Evolutionary conservation across 2,113 vertebrate species (phyloP).

Genomic region (Apodemus sylvaticus): DNA sequence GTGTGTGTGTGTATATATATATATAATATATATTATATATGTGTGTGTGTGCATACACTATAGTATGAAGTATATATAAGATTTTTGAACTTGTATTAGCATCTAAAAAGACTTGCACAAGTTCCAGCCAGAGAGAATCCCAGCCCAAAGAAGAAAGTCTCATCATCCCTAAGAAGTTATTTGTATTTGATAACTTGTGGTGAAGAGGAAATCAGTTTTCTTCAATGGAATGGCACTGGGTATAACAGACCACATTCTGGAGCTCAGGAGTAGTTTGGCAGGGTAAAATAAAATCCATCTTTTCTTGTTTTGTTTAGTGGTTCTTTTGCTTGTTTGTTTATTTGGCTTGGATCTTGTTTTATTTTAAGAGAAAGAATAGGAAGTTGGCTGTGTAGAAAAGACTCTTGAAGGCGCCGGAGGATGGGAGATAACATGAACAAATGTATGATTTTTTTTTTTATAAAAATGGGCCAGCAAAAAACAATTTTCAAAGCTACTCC

Average conservation of each 20-base stretch:
- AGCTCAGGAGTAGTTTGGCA: neutral
- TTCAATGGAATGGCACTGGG: neutral
- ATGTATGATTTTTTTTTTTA: neutral
- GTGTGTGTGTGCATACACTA: neutral
- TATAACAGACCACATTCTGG: neutral
- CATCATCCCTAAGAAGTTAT: neutral
- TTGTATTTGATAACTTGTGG: neutral
- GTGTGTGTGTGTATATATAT: too few species aligned
- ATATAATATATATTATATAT: neutral
- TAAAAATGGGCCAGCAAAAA: neutral
- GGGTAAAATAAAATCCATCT: neutral
- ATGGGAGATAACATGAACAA: neutral
- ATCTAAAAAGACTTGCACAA: neutral
- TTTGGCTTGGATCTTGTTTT: neutral
- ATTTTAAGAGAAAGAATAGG: neutral
- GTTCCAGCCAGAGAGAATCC: neutral
- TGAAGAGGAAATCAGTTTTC: neutral
- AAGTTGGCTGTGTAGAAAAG: neutral
- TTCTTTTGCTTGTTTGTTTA: neutral
- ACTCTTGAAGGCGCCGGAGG: neutral
- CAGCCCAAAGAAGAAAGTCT: neutral
- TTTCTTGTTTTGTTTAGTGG: neutral
- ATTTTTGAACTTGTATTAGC: neutral
- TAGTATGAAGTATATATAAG: neutral
- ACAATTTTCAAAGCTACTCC: neutral